phyloP scores from a whole-genome alignment of 2,888 invertebrate genomes.

The Nomada fucata region DNA sequence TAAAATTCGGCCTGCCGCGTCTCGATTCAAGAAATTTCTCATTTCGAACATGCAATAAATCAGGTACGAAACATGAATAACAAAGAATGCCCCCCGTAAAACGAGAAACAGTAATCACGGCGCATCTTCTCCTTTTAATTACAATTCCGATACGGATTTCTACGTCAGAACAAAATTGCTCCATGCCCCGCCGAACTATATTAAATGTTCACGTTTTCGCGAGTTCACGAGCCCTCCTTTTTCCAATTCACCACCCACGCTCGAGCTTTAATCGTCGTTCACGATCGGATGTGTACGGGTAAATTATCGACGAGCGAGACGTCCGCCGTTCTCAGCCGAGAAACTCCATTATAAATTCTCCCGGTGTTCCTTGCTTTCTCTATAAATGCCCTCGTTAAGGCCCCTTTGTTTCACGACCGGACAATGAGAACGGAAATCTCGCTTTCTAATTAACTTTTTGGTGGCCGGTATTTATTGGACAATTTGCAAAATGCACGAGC shows the following conservation, averaged over 20 bases:
- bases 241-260: constrained; percentile 17
- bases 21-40: background rate
- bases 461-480: constrained; percentile 34
- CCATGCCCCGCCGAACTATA: constrained; percentile 58
- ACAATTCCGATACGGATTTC: constrained; percentile 45
- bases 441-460: constrained; percentile 43
- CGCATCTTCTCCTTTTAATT: constrained; percentile 55
- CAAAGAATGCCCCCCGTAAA: background rate
- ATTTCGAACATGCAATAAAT: no score
- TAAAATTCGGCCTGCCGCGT: background rate
- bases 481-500: constrained; percentile 21
- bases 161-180: constrained; percentile 27
- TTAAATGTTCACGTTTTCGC: constrained; percentile 66
- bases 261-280: constrained; percentile 59
- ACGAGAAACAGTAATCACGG: constrained; percentile 33
- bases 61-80: background rate
- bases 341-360: constrained; percentile 38
- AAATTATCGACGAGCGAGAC: constrained; percentile 56
- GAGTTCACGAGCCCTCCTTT: constrained; percentile 36
- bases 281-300: constrained; percentile 47
- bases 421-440: constrained; percentile 34
- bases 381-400: constrained; percentile 37
- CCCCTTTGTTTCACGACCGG: constrained; percentile 30
- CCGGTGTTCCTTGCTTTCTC: constrained; percentile 30
- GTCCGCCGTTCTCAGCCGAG: constrained; percentile 1